phyloP scores from a whole-genome alignment of 35 echinoderm and acorn worm species.

The Holothuria glaberrima region DNA sequence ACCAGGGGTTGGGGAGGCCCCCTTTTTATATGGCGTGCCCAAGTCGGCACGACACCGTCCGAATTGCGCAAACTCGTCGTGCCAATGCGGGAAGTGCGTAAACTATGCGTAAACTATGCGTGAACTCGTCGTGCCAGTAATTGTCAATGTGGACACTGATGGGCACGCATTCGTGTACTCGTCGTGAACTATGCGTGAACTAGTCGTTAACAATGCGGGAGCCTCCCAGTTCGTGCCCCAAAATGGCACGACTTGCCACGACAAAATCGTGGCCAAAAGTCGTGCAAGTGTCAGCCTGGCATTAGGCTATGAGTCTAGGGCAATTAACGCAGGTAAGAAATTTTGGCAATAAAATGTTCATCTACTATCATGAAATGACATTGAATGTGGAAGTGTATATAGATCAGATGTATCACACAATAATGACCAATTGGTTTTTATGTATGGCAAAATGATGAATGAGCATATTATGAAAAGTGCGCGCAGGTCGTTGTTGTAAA shows the following conservation, averaged over 20 bases:
- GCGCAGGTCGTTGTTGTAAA: too few species aligned
- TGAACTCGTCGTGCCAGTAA: slow-evolving; percentile 62
- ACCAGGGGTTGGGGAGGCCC: neutral
- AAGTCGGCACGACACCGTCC: slow-evolving; percentile 46
- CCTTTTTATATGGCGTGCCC: slow-evolving; percentile 9
- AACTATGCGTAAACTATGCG: slow-evolving; percentile 59
- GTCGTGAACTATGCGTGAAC: slow-evolving; percentile 44
- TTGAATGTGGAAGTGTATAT: too few species aligned
- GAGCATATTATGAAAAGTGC: too few species aligned
- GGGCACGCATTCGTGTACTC: slow-evolving; percentile 62
- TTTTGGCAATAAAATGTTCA: too few species aligned
- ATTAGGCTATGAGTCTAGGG: too few species aligned
- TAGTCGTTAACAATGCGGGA: slow-evolving; percentile 56
- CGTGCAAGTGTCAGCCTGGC: slow-evolving; percentile 56
- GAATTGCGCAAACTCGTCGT: slow-evolving; percentile 37
- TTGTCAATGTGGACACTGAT: slow-evolving; percentile 58
- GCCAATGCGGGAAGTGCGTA: slow-evolving; percentile 42
- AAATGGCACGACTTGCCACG: slow-evolving; percentile 55
- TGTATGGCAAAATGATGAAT: too few species aligned
- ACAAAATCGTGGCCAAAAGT: slow-evolving; percentile 63
- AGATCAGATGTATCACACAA: too few species aligned
- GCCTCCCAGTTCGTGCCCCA: slow-evolving; percentile 65
- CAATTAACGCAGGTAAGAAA: too few species aligned
- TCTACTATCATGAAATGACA: too few species aligned
- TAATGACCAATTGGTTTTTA: too few species aligned